Evolutionary conservation across 1,140 invertebrate species (phyloP).

Genomic region (Vanessa atalanta): DNA sequence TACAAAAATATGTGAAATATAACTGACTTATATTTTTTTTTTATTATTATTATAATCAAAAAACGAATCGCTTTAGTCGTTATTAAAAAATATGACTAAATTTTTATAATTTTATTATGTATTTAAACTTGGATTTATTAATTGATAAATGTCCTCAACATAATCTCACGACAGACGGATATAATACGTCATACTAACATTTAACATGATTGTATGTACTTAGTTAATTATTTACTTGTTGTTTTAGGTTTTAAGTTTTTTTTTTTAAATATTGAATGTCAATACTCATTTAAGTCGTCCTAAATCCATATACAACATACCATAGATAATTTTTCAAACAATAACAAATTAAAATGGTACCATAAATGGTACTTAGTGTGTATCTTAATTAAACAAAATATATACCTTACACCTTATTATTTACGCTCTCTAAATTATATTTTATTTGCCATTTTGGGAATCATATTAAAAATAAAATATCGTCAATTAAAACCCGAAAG

Average conservation of each 20-base stretch:
- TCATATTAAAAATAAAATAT: not conserved
- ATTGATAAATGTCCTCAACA: not conserved
- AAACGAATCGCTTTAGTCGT: too few relatives aligned
- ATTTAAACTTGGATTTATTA: not conserved
- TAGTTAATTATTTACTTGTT: slow-evolving; percentile 10
- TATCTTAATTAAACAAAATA: too few relatives aligned
- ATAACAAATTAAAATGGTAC: too few relatives aligned
- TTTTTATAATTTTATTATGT: not conserved
- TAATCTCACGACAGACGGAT: not conserved
- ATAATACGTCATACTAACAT: not conserved
- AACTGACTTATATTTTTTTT: not conserved
- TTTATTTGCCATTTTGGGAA: not conserved
- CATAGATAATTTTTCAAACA: not conserved
- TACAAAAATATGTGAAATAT: not conserved
- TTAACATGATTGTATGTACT: slow-evolving; percentile 7
- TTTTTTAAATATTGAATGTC: not conserved
- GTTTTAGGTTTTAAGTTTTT: slow-evolving; percentile 1
- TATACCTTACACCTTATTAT: not conserved
- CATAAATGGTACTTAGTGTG: too few relatives aligned
- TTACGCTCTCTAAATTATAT: not conserved
- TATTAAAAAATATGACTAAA: not conserved
- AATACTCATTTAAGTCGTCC: slow-evolving; percentile 1
- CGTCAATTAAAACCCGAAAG: not conserved
- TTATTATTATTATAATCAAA: not conserved
- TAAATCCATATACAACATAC: not conserved